These are phyloP conservation scores for Cyphomyrmex costatus DNA, from an alignment of 1,140 invertebrate genomes.

Conservation along the genomic window DNA sequence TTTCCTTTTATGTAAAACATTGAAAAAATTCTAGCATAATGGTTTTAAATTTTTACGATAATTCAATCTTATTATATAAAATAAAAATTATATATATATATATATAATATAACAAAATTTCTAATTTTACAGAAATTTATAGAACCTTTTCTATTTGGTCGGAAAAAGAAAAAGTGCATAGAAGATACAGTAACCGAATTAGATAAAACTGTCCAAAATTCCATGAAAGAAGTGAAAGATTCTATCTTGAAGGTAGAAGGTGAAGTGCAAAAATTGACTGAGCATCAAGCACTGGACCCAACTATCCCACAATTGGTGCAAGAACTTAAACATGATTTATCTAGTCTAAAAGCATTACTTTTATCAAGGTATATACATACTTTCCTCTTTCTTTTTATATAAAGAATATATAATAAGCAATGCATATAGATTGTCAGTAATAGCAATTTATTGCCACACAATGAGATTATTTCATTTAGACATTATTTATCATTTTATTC, in stretches of 20 bases:
- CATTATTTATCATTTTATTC: constrained; percentile 57
- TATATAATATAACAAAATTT: not conserved
- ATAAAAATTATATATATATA: not conserved
- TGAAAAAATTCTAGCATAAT: not conserved
- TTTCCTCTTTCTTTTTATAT: not conserved
- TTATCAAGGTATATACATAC: constrained; percentile 89
- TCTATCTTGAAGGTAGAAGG: constrained; percentile 88
- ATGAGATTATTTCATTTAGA: constrained; percentile 59
- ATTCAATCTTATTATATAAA: not conserved
- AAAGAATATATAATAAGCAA: not conserved
- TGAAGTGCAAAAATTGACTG: constrained; percentile 87
- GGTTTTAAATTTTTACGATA: not conserved
- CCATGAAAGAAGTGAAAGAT: constrained; percentile 88
- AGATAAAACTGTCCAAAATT: constrained; percentile 89
- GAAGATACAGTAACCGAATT: constrained; percentile 90
- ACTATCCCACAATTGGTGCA: constrained; percentile 89
- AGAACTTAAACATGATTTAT: constrained; percentile 91
- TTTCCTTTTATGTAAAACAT: not conserved
- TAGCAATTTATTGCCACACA: constrained; percentile 72
- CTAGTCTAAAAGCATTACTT: constrained; percentile 92
- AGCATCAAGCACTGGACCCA: constrained; percentile 86
- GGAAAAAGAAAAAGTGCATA: constrained; percentile 88
- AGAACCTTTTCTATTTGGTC: constrained; percentile 89
- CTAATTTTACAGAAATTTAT: constrained; percentile 89
- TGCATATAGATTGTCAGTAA: constrained; percentile 41